Evolutionary conservation across 2,113 vertebrate genomes (phyloP), one percentile per base, ranked within the genome.

Genomic region (human): DNA sequence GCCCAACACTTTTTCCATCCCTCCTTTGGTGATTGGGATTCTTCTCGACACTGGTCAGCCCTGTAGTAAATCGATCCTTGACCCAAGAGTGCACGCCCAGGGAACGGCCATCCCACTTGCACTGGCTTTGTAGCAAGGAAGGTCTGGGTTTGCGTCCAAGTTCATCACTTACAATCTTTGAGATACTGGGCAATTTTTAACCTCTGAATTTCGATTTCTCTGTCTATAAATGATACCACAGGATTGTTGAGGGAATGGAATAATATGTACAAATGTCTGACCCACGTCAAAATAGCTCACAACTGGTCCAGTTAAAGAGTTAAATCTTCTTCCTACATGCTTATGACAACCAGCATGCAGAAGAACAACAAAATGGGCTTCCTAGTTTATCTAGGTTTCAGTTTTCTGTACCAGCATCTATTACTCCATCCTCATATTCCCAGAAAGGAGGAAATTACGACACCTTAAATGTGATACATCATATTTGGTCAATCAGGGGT

Each of bases 401-500:
- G 1, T 38, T 93, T 93, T 96, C 70, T 30, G 50, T 27, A 75
- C 14, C 18, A 35, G 79, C 20, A 18, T 10, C 11, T 50, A 18
- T 12, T 5, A 14, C 16, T 38, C 4, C 1, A 11, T 30, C 6
- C 7, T 23, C 35, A 40, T 52, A 80, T 79, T 64, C 7, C 17
- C 59, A 73, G 90, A 87, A 78, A 97, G 85, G 32, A 78, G 81
- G 50, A 93, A 86, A 79, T 94, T 73, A 97, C 1, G 14, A 0
- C 73, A 35, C 35, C 73, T 90, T 92, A 38, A 81, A 22, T 7
- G 89, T 7, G 78, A 94, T 82, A 94, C 57, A 23, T 35, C 70
- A 3, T 2, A 66, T 93, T 81, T 40, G 57, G 68, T 64, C n/a
- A 83, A 70, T 81, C 96, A 90, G 64, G 90, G 97, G 82, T 96